Base-by-base conservation (phyloP, 1,140 invertebrate genomes). In the Macrobrachium rosenbergii region DNA sequence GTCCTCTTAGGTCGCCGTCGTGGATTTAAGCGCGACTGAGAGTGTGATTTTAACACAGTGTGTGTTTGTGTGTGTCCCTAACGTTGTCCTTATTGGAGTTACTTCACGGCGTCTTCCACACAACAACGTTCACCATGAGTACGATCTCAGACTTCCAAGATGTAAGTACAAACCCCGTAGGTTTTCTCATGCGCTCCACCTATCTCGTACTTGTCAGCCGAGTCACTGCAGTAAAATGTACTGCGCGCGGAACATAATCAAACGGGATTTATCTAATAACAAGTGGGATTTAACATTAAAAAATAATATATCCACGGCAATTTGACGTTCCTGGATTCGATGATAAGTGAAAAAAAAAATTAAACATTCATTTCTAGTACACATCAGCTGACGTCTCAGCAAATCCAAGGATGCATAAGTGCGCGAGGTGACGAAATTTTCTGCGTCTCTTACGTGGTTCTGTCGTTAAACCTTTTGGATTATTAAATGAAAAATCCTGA, bases 61-160 rank as follows among this genome's bases (percentile, higher is more conserved):
- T 77, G 75, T 80, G 77, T 80, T 62, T 28, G 77, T 80, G 77
- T 58, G 76, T n/a, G 77, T 58, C 45, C 69, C 69, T 58, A 52
- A 75, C 19, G 23, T 64, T 45, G 21, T 72, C 67, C 82, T 62
- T 72, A n/a, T 63, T 83, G 82, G 82, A 83, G 82, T 83, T 83
- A 79, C 76, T 73, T 23, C 69, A 10, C 21, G n/a, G 52, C 52
- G 69, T 60, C 69, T 72, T 75, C 77, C 59, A 63, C 63, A 14
- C 45, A 2, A 21, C 78, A 63, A 19, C 84, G 77, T 59, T 52
- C 84, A 87, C 28, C 67, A 87, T 87, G 84, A 87, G 84, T 62
- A 69, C 84, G 63, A 85, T 85, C 60, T 87, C 64, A 17, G 78
- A 87, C 84, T 81, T 87, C 77, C 77, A 87, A 87, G 84, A 87